Conservation (phyloP, 1,140 invertebrate genomes). For the Chionoecetes opilio region DNA sequence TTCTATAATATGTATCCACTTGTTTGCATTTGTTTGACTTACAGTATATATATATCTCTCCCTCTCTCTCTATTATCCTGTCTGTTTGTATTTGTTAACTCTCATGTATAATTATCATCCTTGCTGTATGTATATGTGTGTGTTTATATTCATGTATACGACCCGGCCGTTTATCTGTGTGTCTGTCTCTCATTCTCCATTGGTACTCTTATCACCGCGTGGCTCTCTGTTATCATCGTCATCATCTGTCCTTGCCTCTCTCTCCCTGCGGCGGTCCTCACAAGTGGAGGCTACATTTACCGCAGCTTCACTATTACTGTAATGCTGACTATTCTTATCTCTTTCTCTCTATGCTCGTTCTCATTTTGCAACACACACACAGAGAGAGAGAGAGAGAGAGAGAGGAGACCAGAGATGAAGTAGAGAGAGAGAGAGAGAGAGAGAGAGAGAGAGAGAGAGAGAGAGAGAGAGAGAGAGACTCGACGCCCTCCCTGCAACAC, state of each 20-base stretch:
- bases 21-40: too few species aligned
- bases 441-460: constrained; percentile 27
- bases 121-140: constrained; percentile 50
- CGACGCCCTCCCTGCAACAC: background rate
- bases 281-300: constrained; percentile 9
- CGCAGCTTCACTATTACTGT: background rate
- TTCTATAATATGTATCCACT: too few species aligned
- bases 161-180: too few species aligned
- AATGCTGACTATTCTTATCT: constrained; percentile 19
- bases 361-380: background rate
- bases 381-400: too few species aligned
- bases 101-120: background rate
- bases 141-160: constrained; percentile 33
- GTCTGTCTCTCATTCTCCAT: constrained; percentile 9
- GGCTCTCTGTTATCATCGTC: background rate
- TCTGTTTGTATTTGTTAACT: background rate
- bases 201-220: background rate
- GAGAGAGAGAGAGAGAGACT: background rate
- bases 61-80: background rate
- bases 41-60: background rate
- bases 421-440: background rate
- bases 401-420: too few species aligned
- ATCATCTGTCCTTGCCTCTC: background rate
- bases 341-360: background rate
- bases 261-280: background rate